Percentiles rank a stretch among this genome's conserved stretches.
phyloP scores from a whole-genome alignment of 2,888 invertebrate species.

The Pegoplata infirma region DNA sequence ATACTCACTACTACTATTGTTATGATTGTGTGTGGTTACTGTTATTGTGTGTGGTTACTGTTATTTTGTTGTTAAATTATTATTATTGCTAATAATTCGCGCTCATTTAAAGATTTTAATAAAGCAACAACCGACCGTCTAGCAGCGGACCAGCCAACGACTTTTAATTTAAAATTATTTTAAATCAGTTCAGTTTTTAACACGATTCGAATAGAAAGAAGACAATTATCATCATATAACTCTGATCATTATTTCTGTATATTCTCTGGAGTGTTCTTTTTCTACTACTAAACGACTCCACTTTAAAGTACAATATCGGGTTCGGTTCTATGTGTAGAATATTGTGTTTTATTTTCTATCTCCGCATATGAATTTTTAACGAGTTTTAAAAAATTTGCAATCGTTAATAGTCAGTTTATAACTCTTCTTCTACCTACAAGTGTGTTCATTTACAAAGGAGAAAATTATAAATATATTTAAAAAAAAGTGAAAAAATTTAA shows the following conservation, averaged over 20 bases:
- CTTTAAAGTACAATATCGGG: background rate
- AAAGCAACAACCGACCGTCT: too few species aligned
- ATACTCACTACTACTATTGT: background rate
- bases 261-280: too few species aligned
- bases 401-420: background rate
- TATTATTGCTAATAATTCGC: background rate
- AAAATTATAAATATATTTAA: background rate
- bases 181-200: background rate
- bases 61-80: background rate
- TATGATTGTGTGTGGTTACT: background rate
- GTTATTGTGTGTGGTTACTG: background rate
- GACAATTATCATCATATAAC: background rate
- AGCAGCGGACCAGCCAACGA: too few species aligned
- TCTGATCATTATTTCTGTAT: background rate
- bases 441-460: background rate
- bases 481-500: conserved; percentile 24
- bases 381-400: background rate
- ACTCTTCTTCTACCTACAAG: background rate
- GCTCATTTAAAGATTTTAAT: background rate
- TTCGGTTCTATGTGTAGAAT: background rate
- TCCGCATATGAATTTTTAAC: background rate
- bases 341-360: background rate
- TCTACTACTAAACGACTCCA: too few species aligned
- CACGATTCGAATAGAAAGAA: background rate
- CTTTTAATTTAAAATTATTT: background rate